Base-by-base conservation (phyloP, 2,888 invertebrate species). In the Dermolepida albohirtum region DNA sequence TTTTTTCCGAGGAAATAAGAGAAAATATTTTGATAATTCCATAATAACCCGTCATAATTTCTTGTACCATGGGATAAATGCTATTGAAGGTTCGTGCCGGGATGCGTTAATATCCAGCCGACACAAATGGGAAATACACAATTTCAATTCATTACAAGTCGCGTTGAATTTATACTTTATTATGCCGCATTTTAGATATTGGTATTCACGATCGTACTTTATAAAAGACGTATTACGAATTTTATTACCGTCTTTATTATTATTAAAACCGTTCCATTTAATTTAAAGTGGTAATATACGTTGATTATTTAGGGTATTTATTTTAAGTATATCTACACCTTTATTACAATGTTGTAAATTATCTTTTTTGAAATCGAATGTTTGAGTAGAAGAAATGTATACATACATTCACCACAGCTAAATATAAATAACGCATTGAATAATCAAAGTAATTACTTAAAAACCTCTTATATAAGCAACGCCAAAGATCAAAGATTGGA, bases 401-500 rank as follows among this genome's bases (percentile, higher is more conserved):
- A 22, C 49, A 17, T 17, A 47, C 47, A 11, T 57, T 57, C 44
- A 57, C 27, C n/a, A 27, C 43, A 57, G 43, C 12, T 44, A 12
- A 43, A 57, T 27, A 16, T 55, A 57, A 57, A 57, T 57, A 44
- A 57, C 17, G 22, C 27, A 44, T 27, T n/a, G 5, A 43, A 57
- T 57, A 44, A 57, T 57, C 22, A 29, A 12, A 22, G 43, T 43
- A 43, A 17, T 57, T 43, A 43, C 29, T 57, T 44, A n/a, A 10
- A 16, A 16, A 22, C 4, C 16, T 55, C 22, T 41, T 14, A 14
- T 14, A 55, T 22, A 27, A 22, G 27, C 8, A 43, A n/a, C 55
- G 41, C 43, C n/a, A 57, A 43, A 55, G 22, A 41, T 39, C 16
- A 57, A 57, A 57, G 17, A 22, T 43, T 43, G 12, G 8, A 14